Base-by-base conservation (phyloP, 2,888 invertebrate genomes). In the Nephrotoma guestfalica region DNA sequence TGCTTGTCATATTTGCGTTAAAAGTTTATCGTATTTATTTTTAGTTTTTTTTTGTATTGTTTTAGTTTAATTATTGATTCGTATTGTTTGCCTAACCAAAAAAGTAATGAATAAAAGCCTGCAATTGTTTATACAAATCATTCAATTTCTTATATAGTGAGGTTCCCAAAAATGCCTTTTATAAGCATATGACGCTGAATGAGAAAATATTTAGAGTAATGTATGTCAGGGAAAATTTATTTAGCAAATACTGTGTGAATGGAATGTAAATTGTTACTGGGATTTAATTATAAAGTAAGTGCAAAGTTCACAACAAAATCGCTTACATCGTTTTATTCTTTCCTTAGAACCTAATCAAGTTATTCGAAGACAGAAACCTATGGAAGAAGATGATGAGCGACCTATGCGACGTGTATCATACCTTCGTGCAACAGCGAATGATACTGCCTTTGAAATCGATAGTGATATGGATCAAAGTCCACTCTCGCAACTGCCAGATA, bases 381-480 rank as follows among this genome's bases (percentile, higher is more conserved):
- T 90, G 89, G 88, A 91, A 93, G 88, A 91, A 93, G 96, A 96
- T 90, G 97, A 98, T 90, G 97, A 97, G 89, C 94, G 97, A 88
- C 94, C 95, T 41, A 96, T 96, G 92, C 94, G 98, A 89, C 93
- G 98, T 89, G 97, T 97, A 88, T 98, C 98, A n/a, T 98, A 98
- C 92, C 93, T 98, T 88, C 97, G 97, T 92, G 98, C 98, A 83
- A 98, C 98, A 9, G 96, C 91, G 87, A 91, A 96, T 93, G 95
- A 95, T 88, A 96, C 96, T 89, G 92, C 95, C 87, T 93, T 95
- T 91, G 94, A 94, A 89, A 92, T 95, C 88, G 96, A 96, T 90
- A 95, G 94, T 89, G 95, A 95, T 86, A 88, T 89, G 84, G 89
- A 89, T 87, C 86, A 88, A 43, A 87, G 87, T 85, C 87, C 87